Base-by-base conservation (phyloP, 2,888 invertebrate species). In the Erpobdella octoculata region DNA sequence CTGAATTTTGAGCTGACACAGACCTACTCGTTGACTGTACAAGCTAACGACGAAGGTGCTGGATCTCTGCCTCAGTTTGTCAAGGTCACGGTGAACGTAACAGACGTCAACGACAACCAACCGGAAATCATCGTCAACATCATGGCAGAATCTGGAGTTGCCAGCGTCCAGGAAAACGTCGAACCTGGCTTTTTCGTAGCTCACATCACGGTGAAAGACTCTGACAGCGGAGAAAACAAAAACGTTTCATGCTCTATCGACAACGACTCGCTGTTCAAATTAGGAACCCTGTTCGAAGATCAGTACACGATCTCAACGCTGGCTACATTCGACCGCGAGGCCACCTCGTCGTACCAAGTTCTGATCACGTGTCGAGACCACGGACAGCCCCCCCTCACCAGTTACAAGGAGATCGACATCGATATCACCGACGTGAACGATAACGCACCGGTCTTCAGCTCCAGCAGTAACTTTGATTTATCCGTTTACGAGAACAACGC, bases 41-140 rank as follows among this genome's bases (percentile, higher is more conserved):
- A 71, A 15, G 77, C 77, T n/a, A 70, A 65, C 4, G 74, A 74
- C 65, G 37, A 58, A 0, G 74, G 74, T 0, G 21, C 59, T 8
- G 72, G 70, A 15, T 70, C 72, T 18, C 61, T 73, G 36, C 70
- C 69, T 5, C 41, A 35, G n/a, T 72, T 70, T 36, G 91, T 93
- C 3, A 73, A 74, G 8, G 78, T 80, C 86, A 89, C 74, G 64
- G 74, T 78, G 25, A 76, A 69, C 33, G 76, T 80, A 21, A 75
- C 91, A 21, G 89, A 90, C 1, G 90, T 94, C 0, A 85, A 90
- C 76, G 95, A 95, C 86, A 93, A 95, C 83, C 92, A 91, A 0
- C 91, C 92, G 71, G 87, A 89, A 8, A 87, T 91, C 0, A 91
- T 90, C 77, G 91, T 91, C 31, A 72, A 62, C 37, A 36, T 58